phyloP scores from a whole-genome alignment of 2,797 vertebrate genomes.

The Anabacerthia variegaticeps region DNA sequence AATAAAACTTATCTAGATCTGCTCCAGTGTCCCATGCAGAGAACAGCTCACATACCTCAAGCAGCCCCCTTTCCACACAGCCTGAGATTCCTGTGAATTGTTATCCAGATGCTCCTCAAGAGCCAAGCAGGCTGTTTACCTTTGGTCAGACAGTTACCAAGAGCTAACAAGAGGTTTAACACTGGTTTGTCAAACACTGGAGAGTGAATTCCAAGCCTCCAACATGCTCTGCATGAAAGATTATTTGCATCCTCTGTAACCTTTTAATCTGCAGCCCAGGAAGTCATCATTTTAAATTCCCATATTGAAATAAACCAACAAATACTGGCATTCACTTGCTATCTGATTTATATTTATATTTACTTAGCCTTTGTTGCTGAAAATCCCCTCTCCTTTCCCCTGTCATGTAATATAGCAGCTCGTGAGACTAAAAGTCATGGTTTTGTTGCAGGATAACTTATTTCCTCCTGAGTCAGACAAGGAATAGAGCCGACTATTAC shows the following conservation, averaged over 20 bases:
- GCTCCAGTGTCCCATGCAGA: background rate
- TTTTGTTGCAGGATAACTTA: background rate
- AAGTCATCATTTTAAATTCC: background rate
- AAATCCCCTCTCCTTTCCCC: background rate
- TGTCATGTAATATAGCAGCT: background rate
- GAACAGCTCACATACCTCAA: background rate
- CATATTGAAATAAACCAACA: background rate
- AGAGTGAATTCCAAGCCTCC: background rate
- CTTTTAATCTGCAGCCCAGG: background rate
- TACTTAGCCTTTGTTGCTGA: background rate
- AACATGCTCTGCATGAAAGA: background rate
- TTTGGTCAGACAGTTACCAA: background rate
- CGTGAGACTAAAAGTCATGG: background rate
- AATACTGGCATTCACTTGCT: background rate
- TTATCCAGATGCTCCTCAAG: background rate
- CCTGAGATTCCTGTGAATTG: background rate
- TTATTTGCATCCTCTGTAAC: background rate
- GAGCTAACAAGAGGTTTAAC: background rate
- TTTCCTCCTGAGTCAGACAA: background rate
- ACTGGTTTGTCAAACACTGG: background rate
- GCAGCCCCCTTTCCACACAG: background rate
- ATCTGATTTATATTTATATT: background rate
- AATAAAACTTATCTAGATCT: background rate
- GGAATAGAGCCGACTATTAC: background rate
- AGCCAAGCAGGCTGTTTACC: conserved; percentile 4